Conservation (phyloP, 2,888 invertebrate genomes). For the Dolichopus griseipennis region DNA sequence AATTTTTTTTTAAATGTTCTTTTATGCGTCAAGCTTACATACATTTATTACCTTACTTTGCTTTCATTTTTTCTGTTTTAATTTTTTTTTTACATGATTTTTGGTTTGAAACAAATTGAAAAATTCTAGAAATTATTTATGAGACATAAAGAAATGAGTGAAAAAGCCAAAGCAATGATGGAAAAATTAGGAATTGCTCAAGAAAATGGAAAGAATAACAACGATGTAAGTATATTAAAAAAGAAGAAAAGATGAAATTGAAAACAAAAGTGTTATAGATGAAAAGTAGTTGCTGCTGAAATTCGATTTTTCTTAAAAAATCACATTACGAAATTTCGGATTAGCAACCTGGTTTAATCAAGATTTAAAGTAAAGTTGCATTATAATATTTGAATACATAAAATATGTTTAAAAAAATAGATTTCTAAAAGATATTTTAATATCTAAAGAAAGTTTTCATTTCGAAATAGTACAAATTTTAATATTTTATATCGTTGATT, state of each 20-base stretch:
- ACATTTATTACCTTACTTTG: slow-evolving; percentile 21
- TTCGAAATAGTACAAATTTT: too few relatives aligned
- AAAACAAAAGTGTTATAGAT: too few relatives aligned
- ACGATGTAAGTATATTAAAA: slow-evolving; percentile 38
- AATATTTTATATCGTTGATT: too few relatives aligned
- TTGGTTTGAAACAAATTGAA: slow-evolving; percentile 22
- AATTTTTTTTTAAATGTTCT: neutral
- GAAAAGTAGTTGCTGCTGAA: too few relatives aligned
- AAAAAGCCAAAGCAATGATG: slow-evolving; percentile 43
- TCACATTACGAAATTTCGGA: too few relatives aligned
- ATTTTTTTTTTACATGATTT: slow-evolving; percentile 26
- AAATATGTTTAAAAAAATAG: too few relatives aligned
- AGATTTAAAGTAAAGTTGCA: too few relatives aligned
- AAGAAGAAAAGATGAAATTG: neutral
- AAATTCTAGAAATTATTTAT: slow-evolving; percentile 41
- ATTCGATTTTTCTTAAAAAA: too few relatives aligned
- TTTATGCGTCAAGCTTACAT: slow-evolving; percentile 20
- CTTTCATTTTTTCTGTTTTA: slow-evolving; percentile 25
- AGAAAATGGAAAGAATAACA: slow-evolving; percentile 33
- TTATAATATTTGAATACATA: too few relatives aligned
- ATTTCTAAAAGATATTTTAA: too few relatives aligned
- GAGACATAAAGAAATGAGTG: slow-evolving; percentile 45
- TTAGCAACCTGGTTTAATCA: too few relatives aligned
- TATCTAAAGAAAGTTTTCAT: too few relatives aligned
- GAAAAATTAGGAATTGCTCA: slow-evolving; percentile 40